Percentiles rank a stretch among this genome's conserved stretches.
Evolutionary conservation across 2,113 vertebrate species (phyloP).

Genomic region (Ariopsis seemanni): DNA sequence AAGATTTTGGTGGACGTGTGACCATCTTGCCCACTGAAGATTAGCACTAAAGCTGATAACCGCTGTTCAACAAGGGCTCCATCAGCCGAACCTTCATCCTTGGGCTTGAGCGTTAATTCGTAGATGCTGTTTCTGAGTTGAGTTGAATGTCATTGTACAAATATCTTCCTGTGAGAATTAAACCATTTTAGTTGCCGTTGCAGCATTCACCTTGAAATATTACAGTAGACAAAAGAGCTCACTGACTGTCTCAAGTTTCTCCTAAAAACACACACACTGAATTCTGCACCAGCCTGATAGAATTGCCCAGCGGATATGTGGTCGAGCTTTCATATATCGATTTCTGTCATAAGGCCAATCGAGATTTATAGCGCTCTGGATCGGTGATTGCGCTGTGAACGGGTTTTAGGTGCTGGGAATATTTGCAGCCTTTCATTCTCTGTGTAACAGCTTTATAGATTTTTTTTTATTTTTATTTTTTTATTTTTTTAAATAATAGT

Average conservation of each 20-base stretch:
- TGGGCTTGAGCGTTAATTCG: background rate
- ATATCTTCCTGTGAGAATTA: background rate
- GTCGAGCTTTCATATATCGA: conserved; percentile 46
- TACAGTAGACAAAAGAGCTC: conserved; percentile 25
- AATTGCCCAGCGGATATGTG: conserved; percentile 33
- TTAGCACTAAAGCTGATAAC: conserved; percentile 40
- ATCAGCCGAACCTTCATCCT: background rate
- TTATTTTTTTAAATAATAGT: conserved; percentile 14
- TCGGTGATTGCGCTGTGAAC: conserved; percentile 27
- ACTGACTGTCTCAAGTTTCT: conserved; percentile 1
- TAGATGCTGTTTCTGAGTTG: background rate
- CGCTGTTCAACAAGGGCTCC: conserved; percentile 25
- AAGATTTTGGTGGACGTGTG: conserved; percentile 30
- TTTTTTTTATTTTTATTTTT: background rate
- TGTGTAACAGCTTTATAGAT: background rate
- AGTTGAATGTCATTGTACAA: background rate
- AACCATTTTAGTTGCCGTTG: background rate
- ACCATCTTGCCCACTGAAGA: conserved; percentile 38
- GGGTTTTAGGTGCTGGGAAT: conserved; percentile 5
- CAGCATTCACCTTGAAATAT: conserved; percentile 20
- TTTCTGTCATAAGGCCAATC: conserved; percentile 50
- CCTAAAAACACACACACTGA: background rate
- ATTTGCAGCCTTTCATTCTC: conserved; percentile 23
- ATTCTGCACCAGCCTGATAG: conserved; percentile 25
- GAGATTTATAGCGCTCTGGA: conserved; percentile 43